Conservation (phyloP, 2,888 invertebrate genomes). For the Cheilosia grossa region DNA sequence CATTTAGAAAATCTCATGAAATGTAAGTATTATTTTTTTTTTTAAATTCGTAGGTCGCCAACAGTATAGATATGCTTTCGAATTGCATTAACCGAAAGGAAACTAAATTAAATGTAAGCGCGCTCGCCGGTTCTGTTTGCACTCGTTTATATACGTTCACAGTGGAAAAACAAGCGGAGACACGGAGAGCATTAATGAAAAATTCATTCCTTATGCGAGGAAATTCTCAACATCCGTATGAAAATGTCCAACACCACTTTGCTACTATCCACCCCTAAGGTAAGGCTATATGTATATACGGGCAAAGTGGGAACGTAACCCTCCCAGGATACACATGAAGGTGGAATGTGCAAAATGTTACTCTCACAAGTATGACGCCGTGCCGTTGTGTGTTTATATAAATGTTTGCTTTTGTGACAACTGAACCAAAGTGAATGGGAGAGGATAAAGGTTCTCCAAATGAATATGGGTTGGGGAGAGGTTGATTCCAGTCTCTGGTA, state of each 20-base stretch:
- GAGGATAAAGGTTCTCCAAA: slow-evolving; percentile 40
- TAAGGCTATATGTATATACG: slow-evolving; percentile 12
- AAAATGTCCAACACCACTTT: slow-evolving; percentile 21
- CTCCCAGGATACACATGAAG: slow-evolving; percentile 16
- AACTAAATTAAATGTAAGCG: background rate
- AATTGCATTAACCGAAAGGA: background rate
- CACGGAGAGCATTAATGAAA: slow-evolving; percentile 23
- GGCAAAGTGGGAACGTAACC: slow-evolving; percentile 26
- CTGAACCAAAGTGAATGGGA: slow-evolving; percentile 48
- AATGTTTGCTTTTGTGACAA: slow-evolving; percentile 58
- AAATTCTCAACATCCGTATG: slow-evolving; percentile 12
- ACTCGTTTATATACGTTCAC: background rate
- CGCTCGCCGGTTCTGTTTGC: too few species aligned
- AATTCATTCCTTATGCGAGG: slow-evolving; percentile 32
- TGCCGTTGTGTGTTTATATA: slow-evolving; percentile 38
- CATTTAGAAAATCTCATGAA: too few species aligned
- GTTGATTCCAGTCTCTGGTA: background rate
- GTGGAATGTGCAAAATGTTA: slow-evolving; percentile 34
- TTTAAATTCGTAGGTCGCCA: too few species aligned
- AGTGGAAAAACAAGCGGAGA: background rate
- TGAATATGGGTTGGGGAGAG: slow-evolving; percentile 1
- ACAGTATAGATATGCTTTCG: too few species aligned
- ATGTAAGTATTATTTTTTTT: too few species aligned
- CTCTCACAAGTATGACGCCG: slow-evolving; percentile 32
- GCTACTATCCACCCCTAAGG: background rate